Evolutionary conservation across 1,140 invertebrate genomes (phyloP), one percentile per base, ranked within the genome.

Genomic region (Hycleus phaleratus): DNA sequence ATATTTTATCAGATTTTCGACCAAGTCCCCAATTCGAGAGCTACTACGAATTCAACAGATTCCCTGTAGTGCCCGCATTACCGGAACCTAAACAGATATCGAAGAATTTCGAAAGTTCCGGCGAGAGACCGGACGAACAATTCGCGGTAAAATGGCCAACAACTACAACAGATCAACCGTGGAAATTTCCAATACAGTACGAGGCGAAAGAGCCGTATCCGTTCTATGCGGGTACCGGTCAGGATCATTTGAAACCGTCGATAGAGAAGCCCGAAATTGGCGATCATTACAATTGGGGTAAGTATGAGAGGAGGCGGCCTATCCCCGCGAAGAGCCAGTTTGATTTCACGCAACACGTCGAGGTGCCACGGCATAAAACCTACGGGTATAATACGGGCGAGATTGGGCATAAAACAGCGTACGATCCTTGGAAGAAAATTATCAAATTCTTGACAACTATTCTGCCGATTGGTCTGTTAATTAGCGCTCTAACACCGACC

Each of bases 401-500:
- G 11, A 11, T 42, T 10, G 11, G 10, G 40, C 3, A 11, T 42
- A 42, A 10, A 10, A 5, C 38, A 26, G 42, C 8, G 32, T 32
- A 32, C 7, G 55, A 50, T 39, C 75, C 78, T 0, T 79, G 75
- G 77, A 75, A 75, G 63, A 75, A 75, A 50, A 65, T 80, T 8
- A 65, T 80, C 1, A 74, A 76, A 52, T 69, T 81, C 60, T 67
- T 80, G 46, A 77, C 78, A 3, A 75, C 80, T 18, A 71, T 80
- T 58, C 71, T 82, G 45, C 80, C 80, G 0, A 76, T 81, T 9
- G 79, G 80, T 0, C 68, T 82, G 38, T 74, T 82, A 57, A 73
- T 81, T 25, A 79, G 79, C 12, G 79, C 80, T 0, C 68, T 81
- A 38, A 79, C 79, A 0, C 80, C 80, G 3, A 77, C 68, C 47